A percentile compares a stretch with the other conserved stretches of the same genome.
These are phyloP conservation scores for Eunapius fragilis DNA, from an alignment of 37 sponge, comb jelly and placozoan genomes.

Conservation along the genomic window DNA sequence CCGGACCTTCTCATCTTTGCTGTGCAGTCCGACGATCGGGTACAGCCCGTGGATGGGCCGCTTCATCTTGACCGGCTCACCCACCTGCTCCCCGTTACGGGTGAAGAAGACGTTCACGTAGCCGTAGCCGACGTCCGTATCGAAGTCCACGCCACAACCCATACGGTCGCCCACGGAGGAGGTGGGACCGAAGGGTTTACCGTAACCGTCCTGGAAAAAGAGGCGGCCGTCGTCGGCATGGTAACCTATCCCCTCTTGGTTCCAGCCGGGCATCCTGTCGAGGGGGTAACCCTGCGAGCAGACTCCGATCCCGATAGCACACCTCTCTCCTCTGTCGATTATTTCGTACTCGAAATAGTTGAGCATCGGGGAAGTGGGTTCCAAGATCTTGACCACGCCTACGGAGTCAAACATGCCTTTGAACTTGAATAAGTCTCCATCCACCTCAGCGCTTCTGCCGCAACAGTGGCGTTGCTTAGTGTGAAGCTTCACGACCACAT, in stretches of 20 bases:
- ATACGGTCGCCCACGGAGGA: constrained; percentile 75
- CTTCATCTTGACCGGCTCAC: constrained; percentile 58
- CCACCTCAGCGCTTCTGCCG: constrained; percentile 55
- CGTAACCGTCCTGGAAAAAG: constrained; percentile 68
- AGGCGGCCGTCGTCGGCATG: constrained; percentile 80
- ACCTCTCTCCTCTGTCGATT: constrained; percentile 41
- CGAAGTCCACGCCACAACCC: constrained; percentile 77
- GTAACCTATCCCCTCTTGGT: constrained; percentile 70
- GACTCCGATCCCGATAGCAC: constrained; percentile 70
- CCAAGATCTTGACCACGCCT: constrained; percentile 76
- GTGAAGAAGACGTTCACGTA: constrained; percentile 84
- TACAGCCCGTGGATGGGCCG: constrained; percentile 72
- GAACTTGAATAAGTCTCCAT: constrained; percentile 63
- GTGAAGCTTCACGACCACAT: constrained; percentile 42
- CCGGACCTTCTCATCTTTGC: constrained; percentile 67
- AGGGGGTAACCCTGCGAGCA: constrained; percentile 50
- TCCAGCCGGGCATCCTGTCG: constrained; percentile 79
- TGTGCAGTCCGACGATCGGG: constrained; percentile 83
- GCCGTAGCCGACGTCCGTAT: constrained; percentile 39
- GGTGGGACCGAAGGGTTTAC: constrained; percentile 63
- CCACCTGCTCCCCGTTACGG: constrained; percentile 73
- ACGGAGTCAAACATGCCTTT: constrained; percentile 32
- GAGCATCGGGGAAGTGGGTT: constrained; percentile 67
- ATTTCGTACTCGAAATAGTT: constrained; percentile 83
- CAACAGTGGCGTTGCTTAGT: constrained; percentile 33